phyloP scores from a whole-genome alignment of 2,113 vertebrate species.

The Smithornis capensis region DNA sequence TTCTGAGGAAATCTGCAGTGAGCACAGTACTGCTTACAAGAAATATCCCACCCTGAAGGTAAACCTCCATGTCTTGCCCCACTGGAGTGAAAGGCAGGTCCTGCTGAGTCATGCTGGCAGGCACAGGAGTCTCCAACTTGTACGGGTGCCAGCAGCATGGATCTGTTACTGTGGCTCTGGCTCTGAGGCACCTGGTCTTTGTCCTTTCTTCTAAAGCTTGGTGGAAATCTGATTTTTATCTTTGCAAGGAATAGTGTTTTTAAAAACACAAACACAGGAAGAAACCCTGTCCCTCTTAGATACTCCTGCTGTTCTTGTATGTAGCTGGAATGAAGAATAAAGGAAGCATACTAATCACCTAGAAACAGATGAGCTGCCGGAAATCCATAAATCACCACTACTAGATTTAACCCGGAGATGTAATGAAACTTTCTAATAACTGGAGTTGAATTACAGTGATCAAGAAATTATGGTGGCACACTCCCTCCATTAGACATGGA shows the following conservation, averaged over 20 bases:
- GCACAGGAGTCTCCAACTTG: neutral
- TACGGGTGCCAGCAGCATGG: fast-evolving
- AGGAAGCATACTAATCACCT: neutral
- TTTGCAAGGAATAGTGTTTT: neutral
- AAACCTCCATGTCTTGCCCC: slow-evolving; percentile 14
- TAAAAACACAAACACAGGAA: neutral
- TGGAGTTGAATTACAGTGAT: slow-evolving; percentile 36
- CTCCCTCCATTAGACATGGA: slow-evolving; percentile 47
- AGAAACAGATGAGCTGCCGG: neutral
- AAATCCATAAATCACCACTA: neutral
- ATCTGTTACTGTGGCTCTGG: neutral
- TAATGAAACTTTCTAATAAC: slow-evolving; percentile 63
- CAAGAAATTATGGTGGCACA: slow-evolving; percentile 28
- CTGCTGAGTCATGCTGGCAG: neutral
- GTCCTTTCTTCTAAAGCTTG: neutral
- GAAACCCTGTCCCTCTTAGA: neutral
- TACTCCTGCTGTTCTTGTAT: neutral
- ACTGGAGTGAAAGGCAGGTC: neutral
- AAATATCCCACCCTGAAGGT: slow-evolving; percentile 44
- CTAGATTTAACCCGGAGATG: neutral
- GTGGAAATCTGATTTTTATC: neutral
- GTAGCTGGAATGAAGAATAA: neutral
- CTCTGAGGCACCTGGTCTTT: neutral
- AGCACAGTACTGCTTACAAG: neutral
- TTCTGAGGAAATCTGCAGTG: neutral